Evolutionary conservation across 2,888 invertebrate species (phyloP).

Genomic region (Catocala nupta): DNA sequence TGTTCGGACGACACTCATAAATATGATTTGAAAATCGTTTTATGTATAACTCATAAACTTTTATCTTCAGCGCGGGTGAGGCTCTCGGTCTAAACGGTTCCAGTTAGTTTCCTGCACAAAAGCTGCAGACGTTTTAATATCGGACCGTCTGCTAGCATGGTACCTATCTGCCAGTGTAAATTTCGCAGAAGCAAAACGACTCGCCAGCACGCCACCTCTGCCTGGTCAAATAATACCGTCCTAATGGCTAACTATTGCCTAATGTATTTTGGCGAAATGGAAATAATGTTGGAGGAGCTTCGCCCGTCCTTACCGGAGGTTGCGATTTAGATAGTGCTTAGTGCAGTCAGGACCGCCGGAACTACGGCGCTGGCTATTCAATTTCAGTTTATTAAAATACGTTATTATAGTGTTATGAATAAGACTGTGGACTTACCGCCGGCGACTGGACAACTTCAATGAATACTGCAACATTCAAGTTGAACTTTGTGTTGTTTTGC

Average conservation of each 20-base stretch:
- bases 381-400: constrained; percentile 75
- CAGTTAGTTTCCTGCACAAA: constrained; percentile 82
- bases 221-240: constrained; percentile 83
- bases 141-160: constrained; percentile 72
- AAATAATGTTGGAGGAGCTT: constrained; percentile 70
- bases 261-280: constrained; percentile 83
- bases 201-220: constrained; percentile 80
- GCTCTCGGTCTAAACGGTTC: constrained; percentile 74
- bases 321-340: constrained; percentile 77
- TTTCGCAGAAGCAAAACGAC: constrained; percentile 77
- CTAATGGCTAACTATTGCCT: constrained; percentile 84
- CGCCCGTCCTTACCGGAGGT: constrained; percentile 68
- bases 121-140: constrained; percentile 85
- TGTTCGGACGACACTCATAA: constrained; percentile 82
- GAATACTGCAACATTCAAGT: constrained; percentile 3
- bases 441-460: constrained; percentile 33
- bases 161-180: constrained; percentile 80
- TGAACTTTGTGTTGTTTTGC: constrained; percentile 4
- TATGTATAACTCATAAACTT: constrained; percentile 87
- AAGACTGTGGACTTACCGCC: constrained; percentile 35
- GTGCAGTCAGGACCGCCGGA: constrained; percentile 64
- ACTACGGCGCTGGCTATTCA: constrained; percentile 65
- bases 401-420: constrained; percentile 57
- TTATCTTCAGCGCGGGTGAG: constrained; percentile 78
- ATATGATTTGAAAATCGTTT: constrained; percentile 87